These are phyloP conservation scores for Anolis carolinensis DNA, from an alignment of 2,113 vertebrate genomes.

Conservation along the genomic window DNA sequence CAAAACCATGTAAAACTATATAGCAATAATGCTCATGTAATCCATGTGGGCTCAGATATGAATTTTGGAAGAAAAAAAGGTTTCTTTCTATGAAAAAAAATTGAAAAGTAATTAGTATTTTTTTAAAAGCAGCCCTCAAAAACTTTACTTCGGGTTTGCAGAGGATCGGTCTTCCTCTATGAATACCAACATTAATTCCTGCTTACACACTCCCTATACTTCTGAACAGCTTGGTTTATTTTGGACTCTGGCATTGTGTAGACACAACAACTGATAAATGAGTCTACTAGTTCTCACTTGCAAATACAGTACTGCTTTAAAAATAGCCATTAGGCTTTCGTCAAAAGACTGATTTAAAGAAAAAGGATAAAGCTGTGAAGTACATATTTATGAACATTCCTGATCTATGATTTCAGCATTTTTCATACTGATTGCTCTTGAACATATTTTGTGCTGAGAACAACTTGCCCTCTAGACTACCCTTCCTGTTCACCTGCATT, in stretches of 20 bases:
- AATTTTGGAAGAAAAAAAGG: conserved; percentile 4
- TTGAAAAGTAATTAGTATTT: too few species aligned
- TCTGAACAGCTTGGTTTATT: background rate
- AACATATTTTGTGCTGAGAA: conserved; percentile 14
- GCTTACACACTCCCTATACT: background rate
- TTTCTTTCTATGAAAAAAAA: too few species aligned
- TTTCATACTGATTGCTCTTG: conserved; percentile 22
- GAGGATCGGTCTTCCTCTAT: background rate
- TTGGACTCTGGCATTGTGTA: background rate
- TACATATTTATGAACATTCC: conserved; percentile 8
- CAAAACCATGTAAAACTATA: background rate
- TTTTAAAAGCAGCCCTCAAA: background rate
- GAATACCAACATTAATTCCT: conserved; percentile 10
- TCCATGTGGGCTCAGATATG: background rate
- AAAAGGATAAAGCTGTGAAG: conserved; percentile 5
- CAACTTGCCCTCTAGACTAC: conserved; percentile 22
- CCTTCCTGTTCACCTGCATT: background rate
- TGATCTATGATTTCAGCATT: background rate
- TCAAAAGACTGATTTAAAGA: conserved; percentile 7
- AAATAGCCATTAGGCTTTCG: background rate
- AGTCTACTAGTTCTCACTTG: background rate
- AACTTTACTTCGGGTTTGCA: background rate
- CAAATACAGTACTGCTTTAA: background rate
- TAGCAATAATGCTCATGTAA: background rate
- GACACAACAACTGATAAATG: conserved; percentile 9